These are phyloP conservation scores for Mesorhabditis sp. DNA, from an alignment of 2,888 invertebrate species.

Conservation along the genomic window DNA sequence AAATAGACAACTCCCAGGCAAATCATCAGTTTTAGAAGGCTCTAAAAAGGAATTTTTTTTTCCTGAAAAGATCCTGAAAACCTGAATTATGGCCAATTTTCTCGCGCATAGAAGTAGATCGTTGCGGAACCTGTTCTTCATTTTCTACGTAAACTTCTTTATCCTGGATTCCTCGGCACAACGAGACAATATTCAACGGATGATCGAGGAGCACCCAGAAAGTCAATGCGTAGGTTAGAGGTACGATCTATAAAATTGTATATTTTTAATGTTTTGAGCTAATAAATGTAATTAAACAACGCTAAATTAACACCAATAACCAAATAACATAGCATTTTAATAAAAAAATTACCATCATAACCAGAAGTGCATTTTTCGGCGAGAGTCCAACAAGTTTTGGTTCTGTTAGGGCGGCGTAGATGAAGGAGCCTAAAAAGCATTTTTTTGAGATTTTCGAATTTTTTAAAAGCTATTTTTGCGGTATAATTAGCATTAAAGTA, in stretches of 20 bases:
- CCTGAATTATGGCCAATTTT: neutral
- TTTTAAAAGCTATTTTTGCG: neutral
- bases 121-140: neutral
- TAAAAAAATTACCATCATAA: neutral
- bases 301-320: too few relatives aligned
- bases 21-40: constrained; percentile 71
- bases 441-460: neutral
- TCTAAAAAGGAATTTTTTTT: constrained; percentile 27
- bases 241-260: neutral
- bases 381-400: neutral
- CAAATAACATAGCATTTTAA: too few relatives aligned
- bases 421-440: neutral
- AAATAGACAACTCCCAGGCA: constrained; percentile 75
- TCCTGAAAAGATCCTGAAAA: neutral
- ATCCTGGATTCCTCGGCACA: neutral
- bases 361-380: neutral
- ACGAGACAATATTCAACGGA: neutral
- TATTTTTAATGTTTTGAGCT: too few relatives aligned
- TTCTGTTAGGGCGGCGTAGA: constrained; percentile 5
- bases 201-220: neutral
- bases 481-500: neutral
- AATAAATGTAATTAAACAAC: too few relatives aligned
- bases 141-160: constrained; percentile 1
- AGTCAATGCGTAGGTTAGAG: neutral
- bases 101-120: neutral